Base-by-base conservation (phyloP, 2,797 vertebrate species). In the Coreius guichenoti region DNA sequence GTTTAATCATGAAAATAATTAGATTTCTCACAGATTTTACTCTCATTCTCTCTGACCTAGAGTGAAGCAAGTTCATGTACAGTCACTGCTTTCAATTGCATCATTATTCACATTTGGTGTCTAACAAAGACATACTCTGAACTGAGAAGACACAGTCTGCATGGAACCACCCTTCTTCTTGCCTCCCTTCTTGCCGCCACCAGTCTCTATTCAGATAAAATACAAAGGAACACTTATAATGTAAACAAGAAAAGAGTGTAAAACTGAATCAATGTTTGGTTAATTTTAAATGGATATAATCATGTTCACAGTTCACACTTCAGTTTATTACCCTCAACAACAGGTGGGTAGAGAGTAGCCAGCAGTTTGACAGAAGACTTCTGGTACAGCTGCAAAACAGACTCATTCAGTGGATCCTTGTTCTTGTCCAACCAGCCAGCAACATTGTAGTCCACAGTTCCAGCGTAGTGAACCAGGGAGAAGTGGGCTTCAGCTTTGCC, bases 351-450 rank as follows among this genome's bases (percentile, higher is more conserved):
- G 12, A 65, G 61, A 65, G 61, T 65, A 16, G 89, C n/a, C 80
- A 97, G 83, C 72, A 96, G 90, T 93, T 97, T 97, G 5, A 96
- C 87, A 0, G 94, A 88, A 19, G 96, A 96, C 54, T 96, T 97
- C 89, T 95, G 95, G 91, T 97, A 98, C 29, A 98, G 89, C 63
- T 95, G 95, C 16, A 98, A 47, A 56, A 98, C 94, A 0, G 96
- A 97, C n/a, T 98, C 97, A 0, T 97, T 98, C 93, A 98, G 89
- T 19, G 97, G 97, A 72, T 98, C 97, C 90, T 98, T 98, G 92
- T 98, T 98, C 92, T 98, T 98, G 86, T 98, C 96, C 36, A 98
- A 93, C 97, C 97, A 98, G 68, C 97, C 97, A 23, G 0, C 0
- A 75, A 98, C 94, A 83, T 97, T 98, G 94, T 98, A 98, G 88